These are phyloP conservation scores for Pseudochromis fuscus DNA, from an alignment of 2,797 vertebrate genomes.

Conservation along the genomic window DNA sequence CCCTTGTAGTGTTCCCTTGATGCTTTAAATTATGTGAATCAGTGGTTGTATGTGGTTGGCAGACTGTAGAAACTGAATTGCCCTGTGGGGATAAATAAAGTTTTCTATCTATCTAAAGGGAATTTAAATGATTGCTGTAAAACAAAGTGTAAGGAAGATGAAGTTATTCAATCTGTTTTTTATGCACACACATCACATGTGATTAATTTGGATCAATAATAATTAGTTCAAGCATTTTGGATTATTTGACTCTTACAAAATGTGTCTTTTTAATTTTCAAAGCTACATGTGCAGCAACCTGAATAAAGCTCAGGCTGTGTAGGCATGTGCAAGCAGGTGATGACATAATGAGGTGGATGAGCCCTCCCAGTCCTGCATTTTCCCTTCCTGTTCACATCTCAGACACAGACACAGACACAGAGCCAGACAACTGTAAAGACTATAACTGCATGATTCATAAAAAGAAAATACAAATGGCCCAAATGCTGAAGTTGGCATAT, in stretches of 20 bases:
- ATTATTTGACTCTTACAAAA: conserved; percentile 3
- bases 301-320: neutral
- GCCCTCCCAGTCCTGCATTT: conserved; percentile 11
- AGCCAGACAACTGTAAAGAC: neutral
- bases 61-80: too few species aligned
- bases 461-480: neutral
- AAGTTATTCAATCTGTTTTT: neutral
- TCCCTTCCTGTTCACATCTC: conserved; percentile 18
- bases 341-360: conserved; percentile 7
- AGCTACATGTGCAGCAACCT: neutral
- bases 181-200: neutral
- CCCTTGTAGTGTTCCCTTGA: too few species aligned
- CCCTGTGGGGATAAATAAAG: too few species aligned
- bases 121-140: neutral
- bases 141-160: neutral
- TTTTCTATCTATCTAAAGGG: too few species aligned
- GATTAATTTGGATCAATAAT: neutral
- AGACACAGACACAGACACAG: too few species aligned
- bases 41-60: too few species aligned
- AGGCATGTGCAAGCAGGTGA: conserved; percentile 1
- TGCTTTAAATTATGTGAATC: too few species aligned
- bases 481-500: neutral
- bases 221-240: neutral
- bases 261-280: neutral
- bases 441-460: neutral